Percentiles rank a stretch among this genome's conserved stretches.
These are phyloP conservation scores for Onychorhynchus coronatus DNA, from an alignment of 2,113 vertebrate genomes.

Conservation along the genomic window DNA sequence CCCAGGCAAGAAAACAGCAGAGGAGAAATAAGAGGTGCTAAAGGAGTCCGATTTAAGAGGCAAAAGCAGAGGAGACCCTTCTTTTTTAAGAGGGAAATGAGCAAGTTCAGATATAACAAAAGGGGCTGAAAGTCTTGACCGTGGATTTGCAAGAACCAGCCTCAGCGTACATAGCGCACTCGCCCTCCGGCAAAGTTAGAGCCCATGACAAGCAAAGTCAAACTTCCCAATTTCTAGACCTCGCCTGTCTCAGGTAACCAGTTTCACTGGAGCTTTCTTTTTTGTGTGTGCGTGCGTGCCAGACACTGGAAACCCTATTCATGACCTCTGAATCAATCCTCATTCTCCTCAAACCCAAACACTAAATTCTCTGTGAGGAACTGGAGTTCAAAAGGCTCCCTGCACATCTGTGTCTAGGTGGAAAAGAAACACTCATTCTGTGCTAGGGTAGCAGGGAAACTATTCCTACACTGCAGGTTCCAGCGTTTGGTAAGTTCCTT, in stretches of 20 bases:
- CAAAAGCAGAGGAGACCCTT: neutral
- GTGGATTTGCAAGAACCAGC: neutral
- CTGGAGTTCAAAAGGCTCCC: constrained; percentile 42
- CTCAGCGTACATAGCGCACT: neutral
- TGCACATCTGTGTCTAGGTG: constrained; percentile 34
- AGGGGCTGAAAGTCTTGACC: neutral
- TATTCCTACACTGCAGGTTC: neutral
- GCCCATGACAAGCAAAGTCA: neutral
- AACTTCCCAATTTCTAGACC: constrained; percentile 8
- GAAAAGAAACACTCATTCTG: neutral
- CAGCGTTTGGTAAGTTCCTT: neutral
- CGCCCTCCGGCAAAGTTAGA: constrained; percentile 48
- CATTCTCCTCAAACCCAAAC: neutral
- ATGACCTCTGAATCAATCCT: neutral
- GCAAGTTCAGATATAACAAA: constrained; percentile 12
- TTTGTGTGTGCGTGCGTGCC: neutral
- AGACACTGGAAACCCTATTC: neutral
- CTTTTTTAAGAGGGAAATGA: neutral
- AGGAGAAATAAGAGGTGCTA: constrained; percentile 7
- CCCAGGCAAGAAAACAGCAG: neutral
- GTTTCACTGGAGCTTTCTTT: neutral
- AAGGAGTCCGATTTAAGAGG: neutral
- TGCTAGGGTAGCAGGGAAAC: neutral
- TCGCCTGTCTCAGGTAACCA: constrained; percentile 3
- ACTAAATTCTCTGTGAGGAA: neutral